A percentile compares a stretch with the other conserved stretches of the same genome.
Conservation (phyloP, 1,140 invertebrate genomes). For the Atta texana region DNA sequence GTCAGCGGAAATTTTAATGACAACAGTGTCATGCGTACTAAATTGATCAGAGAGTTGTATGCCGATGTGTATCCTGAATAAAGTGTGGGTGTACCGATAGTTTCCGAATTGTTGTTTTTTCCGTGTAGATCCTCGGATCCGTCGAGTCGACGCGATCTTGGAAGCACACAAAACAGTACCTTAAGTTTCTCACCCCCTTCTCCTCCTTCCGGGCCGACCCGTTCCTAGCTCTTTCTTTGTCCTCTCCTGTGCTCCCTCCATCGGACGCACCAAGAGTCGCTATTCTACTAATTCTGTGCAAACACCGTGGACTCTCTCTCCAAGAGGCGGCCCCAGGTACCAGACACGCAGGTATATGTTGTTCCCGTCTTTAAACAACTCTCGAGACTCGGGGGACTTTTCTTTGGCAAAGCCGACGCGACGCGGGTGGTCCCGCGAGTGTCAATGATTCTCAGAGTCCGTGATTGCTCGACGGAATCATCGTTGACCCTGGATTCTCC, state of each 20-base stretch:
- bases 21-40: not conserved
- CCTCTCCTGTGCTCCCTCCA: slow-evolving; percentile 10
- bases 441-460: slow-evolving; percentile 72
- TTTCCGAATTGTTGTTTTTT: not conserved
- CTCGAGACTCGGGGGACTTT: slow-evolving; percentile 69
- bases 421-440: slow-evolving; percentile 78
- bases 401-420: slow-evolving; percentile 69
- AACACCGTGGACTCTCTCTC: slow-evolving; percentile 73
- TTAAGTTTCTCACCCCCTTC: slow-evolving; percentile 21
- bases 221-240: slow-evolving; percentile 42
- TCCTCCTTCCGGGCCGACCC: not conserved
- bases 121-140: not conserved
- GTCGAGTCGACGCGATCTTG: slow-evolving; percentile 48
- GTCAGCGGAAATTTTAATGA: not conserved
- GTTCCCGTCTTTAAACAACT: slow-evolving; percentile 77
- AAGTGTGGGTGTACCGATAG: not conserved
- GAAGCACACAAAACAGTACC: slow-evolving; percentile 45
- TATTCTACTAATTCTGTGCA: slow-evolving; percentile 81
- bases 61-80: not conserved
- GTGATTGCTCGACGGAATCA: slow-evolving; percentile 54
- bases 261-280: slow-evolving; percentile 67
- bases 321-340: slow-evolving; percentile 70
- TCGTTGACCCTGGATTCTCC: not conserved
- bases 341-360: slow-evolving; percentile 79
- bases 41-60: not conserved